phyloP scores from a whole-genome alignment of 1,140 invertebrate genomes.

The Micrasema minimum region DNA sequence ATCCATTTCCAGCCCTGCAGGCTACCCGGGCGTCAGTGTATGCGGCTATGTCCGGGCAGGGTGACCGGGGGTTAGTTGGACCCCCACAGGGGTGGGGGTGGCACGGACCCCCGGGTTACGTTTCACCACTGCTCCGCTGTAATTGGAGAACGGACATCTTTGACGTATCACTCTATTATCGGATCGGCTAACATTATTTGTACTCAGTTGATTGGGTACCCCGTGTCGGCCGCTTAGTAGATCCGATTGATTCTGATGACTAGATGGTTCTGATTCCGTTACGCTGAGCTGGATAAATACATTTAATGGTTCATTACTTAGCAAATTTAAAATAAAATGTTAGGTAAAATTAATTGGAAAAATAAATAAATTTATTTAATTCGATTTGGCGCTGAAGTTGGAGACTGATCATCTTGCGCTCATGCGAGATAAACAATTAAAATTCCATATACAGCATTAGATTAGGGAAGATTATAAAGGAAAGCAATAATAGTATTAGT shows the following conservation, averaged over 20 bases:
- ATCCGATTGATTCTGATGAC: slow-evolving; percentile 46
- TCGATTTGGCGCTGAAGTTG: no score
- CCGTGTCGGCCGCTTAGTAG: slow-evolving; percentile 56
- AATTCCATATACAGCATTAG: no score
- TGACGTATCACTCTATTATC: slow-evolving; percentile 68
- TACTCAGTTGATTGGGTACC: slow-evolving; percentile 63
- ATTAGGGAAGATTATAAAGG: no score
- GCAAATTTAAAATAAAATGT: no score
- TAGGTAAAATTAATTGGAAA: no score
- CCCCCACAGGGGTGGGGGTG: not conserved
- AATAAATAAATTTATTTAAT: no score
- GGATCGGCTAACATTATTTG: slow-evolving; percentile 67
- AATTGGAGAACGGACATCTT: slow-evolving; percentile 67
- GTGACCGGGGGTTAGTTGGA: not conserved
- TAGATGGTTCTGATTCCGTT: no score
- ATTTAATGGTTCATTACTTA: no score
- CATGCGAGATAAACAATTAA: no score
- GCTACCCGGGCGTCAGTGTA: slow-evolving; percentile 10
- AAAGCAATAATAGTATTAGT: no score
- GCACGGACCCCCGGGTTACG: slow-evolving; percentile 7
- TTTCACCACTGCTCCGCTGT: slow-evolving; percentile 53
- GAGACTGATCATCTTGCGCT: no score
- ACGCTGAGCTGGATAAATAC: no score
- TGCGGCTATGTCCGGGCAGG: slow-evolving; percentile 14
- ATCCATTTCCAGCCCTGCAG: slow-evolving; percentile 6